Evolutionary conservation across 2,888 invertebrate genomes (phyloP).

Genomic region (Polyommatus iphigenia): DNA sequence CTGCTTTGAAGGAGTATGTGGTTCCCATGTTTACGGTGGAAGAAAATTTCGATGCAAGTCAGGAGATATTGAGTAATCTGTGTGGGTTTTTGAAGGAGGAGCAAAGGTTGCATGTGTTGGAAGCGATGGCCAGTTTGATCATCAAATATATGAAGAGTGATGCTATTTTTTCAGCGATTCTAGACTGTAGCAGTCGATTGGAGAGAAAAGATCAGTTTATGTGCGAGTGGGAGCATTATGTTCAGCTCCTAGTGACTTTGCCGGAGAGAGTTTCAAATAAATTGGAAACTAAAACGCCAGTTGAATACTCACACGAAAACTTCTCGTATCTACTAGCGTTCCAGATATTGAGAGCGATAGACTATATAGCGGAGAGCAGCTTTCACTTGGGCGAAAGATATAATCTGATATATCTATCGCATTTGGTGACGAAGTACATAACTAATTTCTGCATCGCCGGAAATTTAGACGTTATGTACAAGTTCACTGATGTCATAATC

Average conservation of each 20-base stretch:
- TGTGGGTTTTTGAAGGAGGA: conserved; percentile 72
- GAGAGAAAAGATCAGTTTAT: conserved; percentile 44
- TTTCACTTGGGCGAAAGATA: conserved; percentile 53
- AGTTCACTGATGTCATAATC: conserved; percentile 78
- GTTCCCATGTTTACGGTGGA: conserved; percentile 76
- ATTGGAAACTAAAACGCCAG: conserved; percentile 76
- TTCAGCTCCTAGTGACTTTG: conserved; percentile 83
- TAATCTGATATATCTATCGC: conserved; percentile 70
- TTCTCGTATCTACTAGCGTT: conserved; percentile 81
- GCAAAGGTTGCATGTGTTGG: conserved; percentile 50
- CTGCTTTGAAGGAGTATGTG: conserved; percentile 68
- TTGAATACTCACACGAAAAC: conserved; percentile 78
- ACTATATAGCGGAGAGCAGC: conserved; percentile 78
- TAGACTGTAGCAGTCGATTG: conserved; percentile 52
- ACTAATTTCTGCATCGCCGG: conserved; percentile 75
- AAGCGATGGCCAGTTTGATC: conserved; percentile 64
- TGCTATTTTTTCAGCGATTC: conserved; percentile 73
- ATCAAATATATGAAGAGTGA: conserved; percentile 79
- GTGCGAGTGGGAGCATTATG: conserved; percentile 73
- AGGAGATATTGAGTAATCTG: conserved; percentile 71
- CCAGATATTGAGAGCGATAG: conserved; percentile 81
- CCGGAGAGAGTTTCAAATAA: conserved; percentile 87
- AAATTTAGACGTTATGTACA: conserved; percentile 67
- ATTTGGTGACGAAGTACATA: conserved; percentile 82
- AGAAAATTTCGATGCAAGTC: conserved; percentile 68